Evolutionary conservation across 2,113 vertebrate genomes (phyloP).

Genomic region (Sebastes schlegelii): DNA sequence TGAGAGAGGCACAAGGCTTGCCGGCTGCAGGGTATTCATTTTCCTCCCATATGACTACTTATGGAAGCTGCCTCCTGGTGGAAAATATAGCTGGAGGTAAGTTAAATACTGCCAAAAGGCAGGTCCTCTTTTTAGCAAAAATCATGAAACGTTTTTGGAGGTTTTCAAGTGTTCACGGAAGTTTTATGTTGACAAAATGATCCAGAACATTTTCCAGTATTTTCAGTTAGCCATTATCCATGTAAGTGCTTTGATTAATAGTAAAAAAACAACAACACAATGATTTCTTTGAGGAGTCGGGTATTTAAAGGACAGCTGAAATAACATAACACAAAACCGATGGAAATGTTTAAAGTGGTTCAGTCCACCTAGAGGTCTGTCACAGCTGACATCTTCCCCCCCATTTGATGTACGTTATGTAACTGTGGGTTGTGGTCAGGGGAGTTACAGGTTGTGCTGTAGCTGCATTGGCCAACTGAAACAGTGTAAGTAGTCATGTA

Average conservation of each 20-base stretch:
- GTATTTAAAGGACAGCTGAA: not conserved
- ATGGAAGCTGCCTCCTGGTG: constrained; percentile 43
- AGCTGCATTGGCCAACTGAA: constrained; percentile 41
- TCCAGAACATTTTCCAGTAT: constrained; percentile 2
- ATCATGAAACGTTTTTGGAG: not conserved
- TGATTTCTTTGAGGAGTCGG: not conserved
- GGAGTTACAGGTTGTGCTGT: constrained; percentile 46
- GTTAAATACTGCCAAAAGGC: constrained; percentile 5
- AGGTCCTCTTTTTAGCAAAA: constrained; percentile 29
- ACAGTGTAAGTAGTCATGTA: constrained; percentile 40
- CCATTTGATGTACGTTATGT: constrained; percentile 43
- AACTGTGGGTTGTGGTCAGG: constrained; percentile 52
- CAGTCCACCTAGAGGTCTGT: constrained; percentile 24
- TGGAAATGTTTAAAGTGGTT: constrained; percentile 35
- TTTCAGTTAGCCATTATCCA: not conserved
- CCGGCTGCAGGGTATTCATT: constrained; percentile 38
- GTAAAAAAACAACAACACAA: not conserved
- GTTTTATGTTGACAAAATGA: constrained; percentile 2
- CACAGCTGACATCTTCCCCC: constrained; percentile 10
- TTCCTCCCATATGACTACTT: constrained; percentile 31
- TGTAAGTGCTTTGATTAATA: not conserved
- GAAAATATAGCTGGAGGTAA: constrained; percentile 43
- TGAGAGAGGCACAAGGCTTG: constrained; percentile 11
- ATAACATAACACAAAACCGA: constrained; percentile 25
- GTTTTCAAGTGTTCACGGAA: not conserved